Percentiles rank a stretch among this genome's conserved stretches.
Evolutionary conservation across 2,888 invertebrate genomes (phyloP).

Genomic region (Hanleya hanleyi): DNA sequence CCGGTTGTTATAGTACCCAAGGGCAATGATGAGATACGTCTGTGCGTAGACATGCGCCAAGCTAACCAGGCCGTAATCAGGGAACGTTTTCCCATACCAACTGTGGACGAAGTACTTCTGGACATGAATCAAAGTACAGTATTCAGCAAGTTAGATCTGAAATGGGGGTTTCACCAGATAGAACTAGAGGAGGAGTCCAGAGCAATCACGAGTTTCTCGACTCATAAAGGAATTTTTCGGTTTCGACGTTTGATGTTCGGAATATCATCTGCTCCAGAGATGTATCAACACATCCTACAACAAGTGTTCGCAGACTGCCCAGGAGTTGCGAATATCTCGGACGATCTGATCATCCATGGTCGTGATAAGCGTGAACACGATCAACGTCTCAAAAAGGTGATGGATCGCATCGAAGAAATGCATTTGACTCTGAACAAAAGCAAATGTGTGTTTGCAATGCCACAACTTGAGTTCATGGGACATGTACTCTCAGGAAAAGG

Average conservation of each 20-base stretch:
- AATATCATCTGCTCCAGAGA: slow-evolving; percentile 40
- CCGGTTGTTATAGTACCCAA: slow-evolving; percentile 30
- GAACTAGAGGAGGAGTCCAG: slow-evolving; percentile 42
- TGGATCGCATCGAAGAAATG: slow-evolving; percentile 10
- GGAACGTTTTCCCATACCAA: slow-evolving; percentile 31
- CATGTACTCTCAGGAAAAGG: slow-evolving; percentile 7
- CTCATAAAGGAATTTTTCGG: slow-evolving; percentile 40
- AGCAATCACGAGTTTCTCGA: slow-evolving; percentile 49
- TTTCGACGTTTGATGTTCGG: slow-evolving; percentile 45
- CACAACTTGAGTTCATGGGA: slow-evolving; percentile 26
- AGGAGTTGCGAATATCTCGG: slow-evolving; percentile 35
- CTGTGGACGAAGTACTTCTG: slow-evolving; percentile 39
- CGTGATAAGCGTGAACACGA: slow-evolving; percentile 35
- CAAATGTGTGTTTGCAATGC: slow-evolving; percentile 20
- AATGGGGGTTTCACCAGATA: slow-evolving; percentile 46
- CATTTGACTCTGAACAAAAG: slow-evolving; percentile 18
- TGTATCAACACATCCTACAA: slow-evolving; percentile 36
- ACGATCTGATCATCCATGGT: slow-evolving; percentile 42
- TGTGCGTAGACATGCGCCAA: slow-evolving; percentile 36
- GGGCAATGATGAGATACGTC: slow-evolving; percentile 20
- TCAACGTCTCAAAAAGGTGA: slow-evolving; percentile 12
- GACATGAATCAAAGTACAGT: slow-evolving; percentile 31
- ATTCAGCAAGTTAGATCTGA: slow-evolving; percentile 49
- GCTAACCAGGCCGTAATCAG: slow-evolving; percentile 32
- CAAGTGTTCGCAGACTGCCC: slow-evolving; percentile 26